Base-by-base conservation (phyloP, 1,140 invertebrate genomes). In the Neocloeon triangulifer region DNA sequence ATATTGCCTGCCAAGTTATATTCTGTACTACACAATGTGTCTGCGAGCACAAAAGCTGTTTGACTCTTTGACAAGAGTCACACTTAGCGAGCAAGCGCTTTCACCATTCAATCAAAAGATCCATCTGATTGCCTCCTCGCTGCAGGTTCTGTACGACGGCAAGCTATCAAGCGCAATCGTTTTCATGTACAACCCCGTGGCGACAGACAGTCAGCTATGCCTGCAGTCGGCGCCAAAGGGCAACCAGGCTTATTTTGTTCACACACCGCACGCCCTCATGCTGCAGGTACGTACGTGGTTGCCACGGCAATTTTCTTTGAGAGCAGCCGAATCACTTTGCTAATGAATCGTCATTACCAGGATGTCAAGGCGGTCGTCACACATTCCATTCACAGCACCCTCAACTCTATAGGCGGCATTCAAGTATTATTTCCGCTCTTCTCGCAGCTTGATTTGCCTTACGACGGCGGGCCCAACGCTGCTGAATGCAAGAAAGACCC, bases 121-220 rank as follows among this genome's bases (percentile, higher is more conserved):
- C 16, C 14, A 29, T 17, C n/a, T 29, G 8, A 16, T 8, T 39
- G 23, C 39, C 40, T 43, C 34, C 28, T 34, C 35, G 51, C 58
- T n/a, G 20, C 56, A 95, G 84, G 85, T 96, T 37, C 62, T 99
- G 41, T 99, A 97, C 59, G 94, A 98, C 59, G 91, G 91, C 36
- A 94, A 92, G 58, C 59, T 99, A 44, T 92, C 89, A 37, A 80
- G 73, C 44, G 78, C 82, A 41, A 86, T 99, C 48, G 85, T 98
- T 43, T 97, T 98, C 57, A 94, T 97, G 78, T 99, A 98, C 63
- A 98, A 96, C 58, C 94, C 95, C 30, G 92, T 98, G 45, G 92
- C 94, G 30, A 89, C 82, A 23, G 91, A 98, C 57, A 86, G 86
- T 46, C 92, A 98, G 56, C 65, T 98, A 26, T 97, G 92, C 63